phyloP scores from a whole-genome alignment of 30 jellyfish, hydroid and myxozoan species.

The Aurelia aurita region DNA sequence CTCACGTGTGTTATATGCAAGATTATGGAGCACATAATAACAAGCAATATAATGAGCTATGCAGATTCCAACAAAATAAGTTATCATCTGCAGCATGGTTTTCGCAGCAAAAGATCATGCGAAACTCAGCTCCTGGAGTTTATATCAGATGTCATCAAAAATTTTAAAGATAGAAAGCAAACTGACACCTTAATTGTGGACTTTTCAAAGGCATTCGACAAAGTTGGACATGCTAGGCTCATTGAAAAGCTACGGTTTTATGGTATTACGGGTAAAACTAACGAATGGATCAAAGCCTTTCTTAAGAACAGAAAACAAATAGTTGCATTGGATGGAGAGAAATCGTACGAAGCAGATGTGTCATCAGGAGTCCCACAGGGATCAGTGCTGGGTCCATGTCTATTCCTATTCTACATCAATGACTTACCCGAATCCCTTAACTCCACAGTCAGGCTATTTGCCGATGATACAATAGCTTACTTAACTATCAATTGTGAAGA shows the following conservation, averaged over 20 bases:
- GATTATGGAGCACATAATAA: constrained; percentile 29
- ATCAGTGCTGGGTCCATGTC: constrained; percentile 60
- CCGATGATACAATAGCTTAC: constrained; percentile 51
- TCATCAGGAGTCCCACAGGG: constrained; percentile 49
- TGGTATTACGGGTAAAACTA: too few relatives aligned
- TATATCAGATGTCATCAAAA: constrained; percentile 1
- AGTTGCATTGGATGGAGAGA: too few relatives aligned
- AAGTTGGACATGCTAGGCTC: too few relatives aligned
- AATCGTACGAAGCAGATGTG: constrained; percentile 8
- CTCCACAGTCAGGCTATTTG: constrained; percentile 41
- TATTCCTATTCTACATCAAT: constrained; percentile 21
- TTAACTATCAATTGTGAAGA: neutral
- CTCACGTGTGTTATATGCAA: constrained; percentile 22
- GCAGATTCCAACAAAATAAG: neutral
- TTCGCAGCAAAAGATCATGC: constrained; percentile 26
- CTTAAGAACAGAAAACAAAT: too few relatives aligned
- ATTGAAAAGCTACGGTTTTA: too few relatives aligned
- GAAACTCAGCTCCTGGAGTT: constrained; percentile 24
- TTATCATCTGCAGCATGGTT: constrained; percentile 47
- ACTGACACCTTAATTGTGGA: too few relatives aligned
- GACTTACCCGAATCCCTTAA: constrained; percentile 22
- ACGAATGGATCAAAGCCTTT: too few relatives aligned
- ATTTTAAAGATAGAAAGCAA: too few relatives aligned
- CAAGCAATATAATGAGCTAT: constrained; percentile 36
- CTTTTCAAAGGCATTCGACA: too few relatives aligned